phyloP scores from a whole-genome alignment of 2,888 invertebrate species.

The Tachina lurida region DNA sequence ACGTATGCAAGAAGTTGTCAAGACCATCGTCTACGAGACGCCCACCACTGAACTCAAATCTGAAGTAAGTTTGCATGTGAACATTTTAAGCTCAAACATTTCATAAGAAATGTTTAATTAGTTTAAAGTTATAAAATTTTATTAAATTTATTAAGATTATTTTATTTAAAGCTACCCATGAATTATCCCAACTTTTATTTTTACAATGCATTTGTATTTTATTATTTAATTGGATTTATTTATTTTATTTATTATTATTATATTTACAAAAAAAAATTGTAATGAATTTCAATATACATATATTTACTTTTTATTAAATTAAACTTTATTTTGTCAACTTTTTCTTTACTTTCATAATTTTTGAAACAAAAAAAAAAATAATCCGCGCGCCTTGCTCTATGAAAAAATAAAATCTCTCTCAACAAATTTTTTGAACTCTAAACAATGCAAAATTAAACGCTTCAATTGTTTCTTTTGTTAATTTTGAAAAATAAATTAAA shows the following conservation, averaged over 20 bases:
- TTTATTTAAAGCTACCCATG: conserved; percentile 18
- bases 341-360: conserved; percentile 77
- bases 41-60: conserved; percentile 79
- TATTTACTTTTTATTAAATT: conserved; percentile 65
- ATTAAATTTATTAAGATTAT: neutral
- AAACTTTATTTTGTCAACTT: conserved; percentile 78
- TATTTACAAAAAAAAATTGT: conserved; percentile 64
- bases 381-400: conserved; percentile 55
- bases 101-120: conserved; percentile 14
- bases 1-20: conserved; percentile 87
- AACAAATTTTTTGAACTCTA: conserved; percentile 61
- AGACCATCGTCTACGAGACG: conserved; percentile 86
- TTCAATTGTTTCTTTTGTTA: conserved; percentile 40
- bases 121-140: conserved; percentile 24
- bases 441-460: conserved; percentile 60
- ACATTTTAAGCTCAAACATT: conserved; percentile 38
- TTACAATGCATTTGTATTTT: conserved; percentile 56
- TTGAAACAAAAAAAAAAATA: conserved; percentile 65
- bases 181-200: conserved; percentile 36
- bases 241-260: conserved; percentile 25
- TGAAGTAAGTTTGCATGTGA: conserved; percentile 82
- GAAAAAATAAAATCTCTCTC: conserved; percentile 36
- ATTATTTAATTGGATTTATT: conserved; percentile 45
- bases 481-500: conserved; percentile 5
- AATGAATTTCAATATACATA: conserved; percentile 63